Evolutionary conservation across 92 coral and sea anemone species (phyloP), one percentile per base, ranked within the genome.

Genomic region (Phenganax stokvisi): DNA sequence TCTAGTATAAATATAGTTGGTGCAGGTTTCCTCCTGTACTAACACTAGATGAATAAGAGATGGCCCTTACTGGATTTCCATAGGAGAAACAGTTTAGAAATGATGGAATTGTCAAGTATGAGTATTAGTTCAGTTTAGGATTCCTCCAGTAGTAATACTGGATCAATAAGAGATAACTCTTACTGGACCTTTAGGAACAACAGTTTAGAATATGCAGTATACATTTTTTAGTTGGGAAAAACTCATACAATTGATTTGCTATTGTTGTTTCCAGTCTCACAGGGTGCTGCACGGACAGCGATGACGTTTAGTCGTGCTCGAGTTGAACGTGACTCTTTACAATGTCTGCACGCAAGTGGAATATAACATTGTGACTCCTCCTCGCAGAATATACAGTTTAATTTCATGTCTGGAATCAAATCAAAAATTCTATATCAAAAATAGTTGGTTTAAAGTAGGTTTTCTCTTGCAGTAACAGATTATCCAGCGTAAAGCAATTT

Each of bases 361-460:
- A 90, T 84, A 81, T 75, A 84, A 54, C 91, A 86, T 37, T 51
- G 70, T 7, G 85, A 76, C 12, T 68, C 81, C 73, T 88, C 88
- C 51, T 88, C 89, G 29, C 84, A 89, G 56, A 65, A 87, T 17
- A 79, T 52, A 54, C 89, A 75, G 76, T 89, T 89, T 51, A 87
- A 57, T 73, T 77, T 84, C 54, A 85, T 6, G 29, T 82, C 92
- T 89, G 27, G 13, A 60, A 80, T 15, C 29, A 77, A n/a, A 54
- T 16, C 0, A 15, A 77, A 10, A 44, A 17, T 3, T 16, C 44
- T 54, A n/a, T 30, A 71, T 54, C 47, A 37, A 37, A 37, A 2
- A 37, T 37, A 37, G 47, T 37, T 37, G 47, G 47, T 37, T 37
- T 37, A 37, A 37, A 37, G 47, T 1, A 37, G 47, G 5, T 37